Conservation (phyloP, 1,140 invertebrate species). For the Vanessa atalanta region DNA sequence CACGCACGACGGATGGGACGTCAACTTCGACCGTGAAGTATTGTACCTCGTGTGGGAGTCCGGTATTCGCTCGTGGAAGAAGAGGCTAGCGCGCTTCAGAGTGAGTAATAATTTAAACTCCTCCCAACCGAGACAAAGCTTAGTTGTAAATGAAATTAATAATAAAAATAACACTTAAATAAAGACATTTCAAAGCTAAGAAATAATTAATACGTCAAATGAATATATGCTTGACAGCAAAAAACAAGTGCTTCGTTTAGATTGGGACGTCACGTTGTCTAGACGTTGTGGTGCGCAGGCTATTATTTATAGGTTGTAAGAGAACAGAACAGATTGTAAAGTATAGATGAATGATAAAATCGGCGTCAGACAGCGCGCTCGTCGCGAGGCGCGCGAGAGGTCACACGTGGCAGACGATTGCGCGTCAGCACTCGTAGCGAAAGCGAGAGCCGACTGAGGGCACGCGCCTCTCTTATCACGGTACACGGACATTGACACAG, state of each 20-base stretch:
- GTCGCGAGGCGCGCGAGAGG: neutral
- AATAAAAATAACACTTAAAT: too few species aligned
- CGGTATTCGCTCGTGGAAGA: slow-evolving; percentile 96
- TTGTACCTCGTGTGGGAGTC: slow-evolving; percentile 94
- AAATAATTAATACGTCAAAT: too few species aligned
- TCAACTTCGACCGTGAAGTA: slow-evolving; percentile 98
- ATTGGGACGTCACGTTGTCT: too few species aligned
- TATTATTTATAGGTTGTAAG: neutral
- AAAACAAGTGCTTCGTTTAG: too few species aligned
- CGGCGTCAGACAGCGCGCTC: neutral
- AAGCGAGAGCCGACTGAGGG: neutral
- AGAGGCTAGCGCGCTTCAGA: slow-evolving; percentile 91
- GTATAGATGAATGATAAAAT: neutral
- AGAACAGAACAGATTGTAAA: neutral
- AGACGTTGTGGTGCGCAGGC: too few species aligned
- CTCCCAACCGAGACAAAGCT: too few species aligned
- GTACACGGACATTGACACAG: neutral
- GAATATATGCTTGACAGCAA: too few species aligned
- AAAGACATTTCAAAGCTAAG: too few species aligned
- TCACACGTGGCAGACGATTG: slow-evolving; percentile 12
- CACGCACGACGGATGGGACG: slow-evolving; percentile 98
- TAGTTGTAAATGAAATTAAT: too few species aligned
- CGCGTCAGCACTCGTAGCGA: neutral
- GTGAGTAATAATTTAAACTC: slow-evolving; percentile 78
- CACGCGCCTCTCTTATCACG: neutral